Base-by-base conservation (phyloP, 1,140 invertebrate genomes). In the Macrotrachela quadricornifera region DNA sequence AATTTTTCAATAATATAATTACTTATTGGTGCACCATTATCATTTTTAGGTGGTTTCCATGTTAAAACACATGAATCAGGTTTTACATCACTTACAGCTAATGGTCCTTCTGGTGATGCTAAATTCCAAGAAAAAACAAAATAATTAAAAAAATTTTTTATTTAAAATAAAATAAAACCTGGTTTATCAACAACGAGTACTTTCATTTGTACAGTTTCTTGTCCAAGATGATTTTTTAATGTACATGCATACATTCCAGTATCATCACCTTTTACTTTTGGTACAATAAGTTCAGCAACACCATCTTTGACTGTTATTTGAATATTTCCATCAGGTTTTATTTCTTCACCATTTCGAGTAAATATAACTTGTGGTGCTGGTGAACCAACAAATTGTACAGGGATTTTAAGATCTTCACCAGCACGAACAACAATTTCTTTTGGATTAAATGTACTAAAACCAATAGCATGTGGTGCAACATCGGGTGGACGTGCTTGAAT, bases 1-100 rank as follows among this genome's bases (percentile, higher is more conserved):
- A 91, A 86, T 72, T 86, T 91, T 67, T 97, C 92, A 9, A 97
- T 81, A 47, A 95, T 78, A 67, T 97, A 97, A 68, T 97, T 96
- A 18, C 85, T 91, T 58, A 99, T 80, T 10, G 87, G 85, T 51
- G 83, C 85, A 46, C 92, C 92, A 57, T 91, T 91, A 70, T 53
- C n/a, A 10, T 10, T 30, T 40, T 41, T 21, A 1, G 51, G 51
- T 38, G 45, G 21, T 30, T 30, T 30, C n/a, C 21, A 30, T 30
- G 21, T 30, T 30, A 30, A 30, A 4, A 30, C 2, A 30, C 21
- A 30, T 30, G 21, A 8, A 30, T 30, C 21, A 4, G 21, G 21
- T 30, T 30, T 30, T 4, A 30, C 21, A 30, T 30, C 21, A 30
- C 3, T 30, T 4, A 30, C 21, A 30, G 2, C 8, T 30, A 30